Base-by-base conservation (phyloP, 2,797 vertebrate genomes). In the Hylomyscus alleni region DNA sequence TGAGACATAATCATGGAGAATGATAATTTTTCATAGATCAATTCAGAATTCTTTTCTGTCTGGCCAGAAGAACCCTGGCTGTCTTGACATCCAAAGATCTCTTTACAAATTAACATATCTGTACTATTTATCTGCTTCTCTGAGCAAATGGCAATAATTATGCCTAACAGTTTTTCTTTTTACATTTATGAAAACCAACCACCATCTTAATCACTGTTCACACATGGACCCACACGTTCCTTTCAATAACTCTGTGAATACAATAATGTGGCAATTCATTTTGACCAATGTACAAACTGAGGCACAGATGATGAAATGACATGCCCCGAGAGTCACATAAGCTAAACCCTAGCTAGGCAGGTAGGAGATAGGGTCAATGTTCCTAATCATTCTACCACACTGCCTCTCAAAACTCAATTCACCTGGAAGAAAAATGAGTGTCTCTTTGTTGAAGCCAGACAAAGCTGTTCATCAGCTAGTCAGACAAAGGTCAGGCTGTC, bases 401-500 rank as follows among this genome's bases (percentile, higher is more conserved):
- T 91, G 44, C 20, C 62, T 94, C 52, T 89, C 8, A 73, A 89
- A 80, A 88, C 52, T 92, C 80, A 47, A 78, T 81, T 83, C 31
- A 67, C 84, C 76, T 81, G 77, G 82, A 95, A 90, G 92, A 75
- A 94, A 97, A 95, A 91, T 4, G 50, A 93, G 13, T 67, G 3
- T 91, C 89, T 37, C 50, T 92, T 95, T 65, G 84, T 92, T 58
- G 60, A 95, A 91, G 75, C 89, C 92, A 96, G 81, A 92, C 95
- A 94, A 83, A 94, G 77, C 92, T 95, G 95, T 97, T 96, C 92
- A 93, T 97, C 95, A 90, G 77, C 89, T 93, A 81, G 81, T 85
- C 89, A 95, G 91, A 97, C 92, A 96, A 94, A 97, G 97, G 97
- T 97, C 96, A 96, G 78, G 47, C 89, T 98, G 97, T 97, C 95